Base-by-base conservation (phyloP, 2,888 invertebrate genomes). In the Drosophila mulleri region DNA sequence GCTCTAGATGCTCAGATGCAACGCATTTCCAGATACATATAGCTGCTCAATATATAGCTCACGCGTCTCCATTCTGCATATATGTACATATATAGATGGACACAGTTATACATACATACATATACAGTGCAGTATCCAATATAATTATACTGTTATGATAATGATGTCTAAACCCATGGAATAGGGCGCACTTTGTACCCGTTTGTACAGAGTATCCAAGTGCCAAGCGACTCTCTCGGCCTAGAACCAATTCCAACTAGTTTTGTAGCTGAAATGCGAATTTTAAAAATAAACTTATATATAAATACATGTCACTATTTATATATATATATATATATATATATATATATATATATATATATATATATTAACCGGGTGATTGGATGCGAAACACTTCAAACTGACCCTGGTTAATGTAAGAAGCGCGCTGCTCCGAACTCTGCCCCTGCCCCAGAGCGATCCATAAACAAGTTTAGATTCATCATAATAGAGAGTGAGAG, bases 391-490 rank as follows among this genome's bases (percentile, higher is more conserved):
- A 32, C 23, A 61, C 47, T 60, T 66, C 48, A 47, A 54, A 42
- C 67, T 67, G 66, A 72, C 60, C 67, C 72, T 54, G 54, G 26
- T 18, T 47, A 60, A 71, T 63, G 26, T 42, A 47, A 50, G 39
- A 54, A 18, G 14, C 18, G 44, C 23, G 14, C 14, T 16, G 8
- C 3, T 3, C 26, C 35, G 45, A 44, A 44, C 32, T 4, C 14
- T 5, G 42, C 18, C 42, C 16, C 56, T 1, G 18, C n/a, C 3
- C n/a, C 16, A 16, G 26, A 12, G 8, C 41, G 11, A 20, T 23
- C 45, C 16, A 41, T 47, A 67, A 67, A 67, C 74, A 42, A 26
- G 75, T 58, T 60, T 52, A 6, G 9, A 48, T 76, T 70, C 64
- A 75, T 74, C 71, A 66, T n/a, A 60, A 53, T 23, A 37, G 37